Percentiles rank a stretch among this genome's conserved stretches.
phyloP scores from a whole-genome alignment of 1,140 invertebrate genomes.

The Conus betulinus region DNA sequence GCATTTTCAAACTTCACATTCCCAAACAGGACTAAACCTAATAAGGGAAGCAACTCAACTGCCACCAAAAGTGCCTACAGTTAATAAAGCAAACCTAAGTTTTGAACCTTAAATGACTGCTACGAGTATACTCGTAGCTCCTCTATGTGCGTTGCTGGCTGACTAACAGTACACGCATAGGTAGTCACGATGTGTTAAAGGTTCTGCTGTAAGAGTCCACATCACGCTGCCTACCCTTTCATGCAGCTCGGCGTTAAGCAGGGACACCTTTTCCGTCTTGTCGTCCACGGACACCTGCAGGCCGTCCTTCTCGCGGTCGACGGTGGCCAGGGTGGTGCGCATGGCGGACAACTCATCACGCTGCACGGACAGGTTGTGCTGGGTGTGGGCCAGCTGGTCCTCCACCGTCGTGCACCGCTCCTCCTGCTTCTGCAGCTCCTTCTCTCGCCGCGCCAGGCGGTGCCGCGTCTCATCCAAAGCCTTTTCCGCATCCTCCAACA shows the following conservation, averaged over 20 bases:
- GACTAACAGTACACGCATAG: too few species aligned
- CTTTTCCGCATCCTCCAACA: slow-evolving; percentile 73
- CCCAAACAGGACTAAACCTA: too few species aligned
- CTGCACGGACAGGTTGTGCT: slow-evolving; percentile 49
- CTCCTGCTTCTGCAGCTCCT: slow-evolving; percentile 62
- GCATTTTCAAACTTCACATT: too few species aligned
- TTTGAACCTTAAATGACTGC: too few species aligned
- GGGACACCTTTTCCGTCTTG: slow-evolving; percentile 70
- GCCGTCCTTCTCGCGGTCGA: slow-evolving; percentile 74
- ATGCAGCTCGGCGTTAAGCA: slow-evolving; percentile 63
- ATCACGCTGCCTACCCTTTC: slow-evolving; percentile 55
- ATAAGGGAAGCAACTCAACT: too few species aligned
- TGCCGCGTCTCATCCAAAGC: slow-evolving; percentile 67
- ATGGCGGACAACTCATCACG: slow-evolving; percentile 69
- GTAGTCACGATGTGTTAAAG: background rate
- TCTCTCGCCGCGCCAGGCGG: slow-evolving; percentile 63
- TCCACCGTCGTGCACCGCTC: slow-evolving; percentile 63
- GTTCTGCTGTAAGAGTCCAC: background rate
- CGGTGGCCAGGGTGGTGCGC: slow-evolving; percentile 62
- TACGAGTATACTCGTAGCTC: too few species aligned
- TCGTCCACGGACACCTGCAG: slow-evolving; percentile 73
- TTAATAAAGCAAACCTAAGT: too few species aligned
- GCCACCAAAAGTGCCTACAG: too few species aligned
- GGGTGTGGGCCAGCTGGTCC: slow-evolving; percentile 60
- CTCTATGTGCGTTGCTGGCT: too few species aligned